phyloP scores from a whole-genome alignment of 2,797 vertebrate species.

The Sebastes kiyomatsui region DNA sequence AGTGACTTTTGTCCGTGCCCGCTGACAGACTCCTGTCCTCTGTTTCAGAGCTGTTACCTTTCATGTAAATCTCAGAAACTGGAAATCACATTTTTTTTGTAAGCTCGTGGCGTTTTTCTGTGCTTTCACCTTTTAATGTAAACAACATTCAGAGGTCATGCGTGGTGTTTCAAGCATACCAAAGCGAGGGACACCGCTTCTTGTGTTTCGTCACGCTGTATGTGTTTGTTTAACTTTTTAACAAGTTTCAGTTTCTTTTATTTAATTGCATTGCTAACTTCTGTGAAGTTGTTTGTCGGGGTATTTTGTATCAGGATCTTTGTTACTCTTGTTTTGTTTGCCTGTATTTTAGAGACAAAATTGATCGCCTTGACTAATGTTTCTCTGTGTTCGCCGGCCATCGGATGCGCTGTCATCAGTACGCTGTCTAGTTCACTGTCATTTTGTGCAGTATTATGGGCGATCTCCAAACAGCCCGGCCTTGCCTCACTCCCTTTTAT shows the following conservation, averaged over 20 bases:
- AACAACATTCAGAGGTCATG: constrained; percentile 21
- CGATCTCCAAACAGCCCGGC: constrained; percentile 31
- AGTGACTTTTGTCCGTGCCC: not conserved
- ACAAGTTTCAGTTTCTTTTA: constrained; percentile 35
- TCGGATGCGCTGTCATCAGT: not conserved
- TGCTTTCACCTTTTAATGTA: constrained; percentile 22
- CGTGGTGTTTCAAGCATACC: constrained; percentile 22
- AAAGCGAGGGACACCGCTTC: constrained; percentile 20
- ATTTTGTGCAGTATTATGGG: constrained; percentile 25
- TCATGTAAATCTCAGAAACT: not conserved
- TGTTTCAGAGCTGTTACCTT: constrained; percentile 1
- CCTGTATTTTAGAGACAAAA: constrained; percentile 39
- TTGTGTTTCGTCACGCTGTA: constrained; percentile 37
- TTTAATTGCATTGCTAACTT: constrained; percentile 88
- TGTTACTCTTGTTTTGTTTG: constrained; percentile 73
- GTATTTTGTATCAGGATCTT: constrained; percentile 91
- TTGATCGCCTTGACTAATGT: constrained; percentile 74
- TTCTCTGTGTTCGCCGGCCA: constrained; percentile 14
- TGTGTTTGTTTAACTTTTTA: constrained; percentile 2
- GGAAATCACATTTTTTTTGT: constrained; percentile 33
- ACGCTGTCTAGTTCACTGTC: constrained; percentile 18
- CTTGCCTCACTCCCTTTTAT: constrained; percentile 42
- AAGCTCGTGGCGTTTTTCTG: constrained; percentile 2
- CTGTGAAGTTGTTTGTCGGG: constrained; percentile 95
- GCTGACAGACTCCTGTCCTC: not conserved